Conservation (phyloP, 2,888 invertebrate species). For the Acleris literana region DNA sequence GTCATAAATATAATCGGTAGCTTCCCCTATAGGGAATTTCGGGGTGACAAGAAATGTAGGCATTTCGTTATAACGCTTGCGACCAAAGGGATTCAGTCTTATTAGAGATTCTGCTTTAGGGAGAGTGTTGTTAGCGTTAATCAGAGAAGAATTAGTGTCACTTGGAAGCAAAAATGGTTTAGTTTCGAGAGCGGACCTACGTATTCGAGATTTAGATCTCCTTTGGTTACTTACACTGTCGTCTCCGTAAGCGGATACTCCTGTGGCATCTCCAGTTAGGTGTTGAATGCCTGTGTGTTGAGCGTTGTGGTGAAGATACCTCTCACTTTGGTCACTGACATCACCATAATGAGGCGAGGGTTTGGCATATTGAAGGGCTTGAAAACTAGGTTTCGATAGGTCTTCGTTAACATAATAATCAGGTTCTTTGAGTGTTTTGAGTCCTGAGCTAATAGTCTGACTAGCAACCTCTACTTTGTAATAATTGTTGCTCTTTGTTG, state of each 20-base stretch:
- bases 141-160: constrained; percentile 40
- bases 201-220: constrained; percentile 36
- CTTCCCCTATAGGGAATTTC: constrained; percentile 55
- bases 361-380: constrained; percentile 54
- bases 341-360: constrained; percentile 43
- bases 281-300: constrained; percentile 66
- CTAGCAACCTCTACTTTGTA: constrained; percentile 66
- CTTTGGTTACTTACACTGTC: constrained; percentile 69
- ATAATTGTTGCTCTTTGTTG: constrained; percentile 59
- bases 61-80: constrained; percentile 41
- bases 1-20: constrained; percentile 46
- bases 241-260: constrained; percentile 68
- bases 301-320: constrained; percentile 62
- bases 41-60: constrained; percentile 52
- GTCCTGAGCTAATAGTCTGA: constrained; percentile 52
- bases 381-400: constrained; percentile 47
- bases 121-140: constrained; percentile 39
- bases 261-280: constrained; percentile 67
- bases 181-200: constrained; percentile 56
- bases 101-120: constrained; percentile 40
- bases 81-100: constrained; percentile 22
- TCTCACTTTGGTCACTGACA: constrained; percentile 51
- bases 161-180: constrained; percentile 56
- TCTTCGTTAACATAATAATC: constrained; percentile 45
- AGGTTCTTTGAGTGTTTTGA: constrained; percentile 45